Conservation (phyloP, 2,113 vertebrate species). For the Malurus elegans region DNA sequence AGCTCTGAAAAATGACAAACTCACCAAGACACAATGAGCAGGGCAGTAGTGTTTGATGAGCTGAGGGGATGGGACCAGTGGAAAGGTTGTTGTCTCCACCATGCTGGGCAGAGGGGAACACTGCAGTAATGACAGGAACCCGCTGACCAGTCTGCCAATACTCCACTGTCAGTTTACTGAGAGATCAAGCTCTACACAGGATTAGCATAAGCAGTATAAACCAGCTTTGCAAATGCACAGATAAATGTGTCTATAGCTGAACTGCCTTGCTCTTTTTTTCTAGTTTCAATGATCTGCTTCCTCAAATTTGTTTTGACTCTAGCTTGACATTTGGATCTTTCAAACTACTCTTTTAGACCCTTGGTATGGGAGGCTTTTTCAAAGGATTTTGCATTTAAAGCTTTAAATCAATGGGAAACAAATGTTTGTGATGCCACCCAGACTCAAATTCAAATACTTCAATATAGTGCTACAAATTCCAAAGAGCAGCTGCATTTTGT, state of each 20-base stretch:
- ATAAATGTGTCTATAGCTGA: not conserved
- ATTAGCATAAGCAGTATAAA: not conserved
- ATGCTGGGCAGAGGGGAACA: not conserved
- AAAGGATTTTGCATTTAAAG: not conserved
- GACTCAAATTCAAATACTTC: not conserved
- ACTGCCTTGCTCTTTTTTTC: not conserved
- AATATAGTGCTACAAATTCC: not conserved
- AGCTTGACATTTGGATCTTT: not conserved
- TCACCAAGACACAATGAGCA: rapidly evolving
- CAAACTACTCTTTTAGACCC: not conserved
- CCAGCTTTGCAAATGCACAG: not conserved
- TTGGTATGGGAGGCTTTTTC: not conserved
- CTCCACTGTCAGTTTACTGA: not conserved
- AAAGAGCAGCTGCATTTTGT: not conserved
- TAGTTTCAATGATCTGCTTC: not conserved
- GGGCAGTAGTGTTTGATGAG: not conserved
- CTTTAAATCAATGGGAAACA: not conserved
- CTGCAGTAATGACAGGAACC: not conserved
- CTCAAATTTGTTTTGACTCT: not conserved
- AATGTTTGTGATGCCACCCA: not conserved
- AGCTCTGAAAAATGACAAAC: not conserved
- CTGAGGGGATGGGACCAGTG: too few species aligned
- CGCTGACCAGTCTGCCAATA: not conserved
- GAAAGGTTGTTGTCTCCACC: not conserved
- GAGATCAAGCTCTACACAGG: not conserved